Conservation (phyloP, 2,888 invertebrate species). For the Nebria salina region DNA sequence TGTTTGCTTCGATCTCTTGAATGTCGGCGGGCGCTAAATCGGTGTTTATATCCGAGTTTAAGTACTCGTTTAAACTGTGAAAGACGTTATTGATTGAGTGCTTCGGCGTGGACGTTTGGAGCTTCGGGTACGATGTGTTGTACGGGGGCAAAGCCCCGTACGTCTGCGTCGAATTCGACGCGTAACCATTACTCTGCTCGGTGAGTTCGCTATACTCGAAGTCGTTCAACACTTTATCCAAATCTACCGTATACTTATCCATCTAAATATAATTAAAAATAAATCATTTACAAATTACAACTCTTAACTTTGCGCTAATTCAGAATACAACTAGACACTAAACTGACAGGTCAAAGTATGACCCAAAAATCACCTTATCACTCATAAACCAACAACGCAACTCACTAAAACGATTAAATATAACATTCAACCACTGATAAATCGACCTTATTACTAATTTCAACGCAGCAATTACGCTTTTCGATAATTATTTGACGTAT, state of each 20-base stretch:
- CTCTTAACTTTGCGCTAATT: background rate
- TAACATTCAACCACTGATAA: background rate
- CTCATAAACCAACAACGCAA: background rate
- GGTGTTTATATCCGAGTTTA: conserved; percentile 62
- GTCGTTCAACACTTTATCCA: conserved; percentile 86
- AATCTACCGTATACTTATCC: conserved; percentile 71
- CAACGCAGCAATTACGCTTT: background rate
- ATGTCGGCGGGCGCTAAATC: conserved; percentile 31
- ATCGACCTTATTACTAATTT: background rate
- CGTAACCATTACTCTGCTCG: conserved; percentile 48
- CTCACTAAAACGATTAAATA: background rate
- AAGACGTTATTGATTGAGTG: conserved; percentile 71
- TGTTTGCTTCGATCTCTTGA: conserved; percentile 50
- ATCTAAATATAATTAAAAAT: conserved; percentile 53
- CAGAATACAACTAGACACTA: background rate
- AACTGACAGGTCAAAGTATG: background rate
- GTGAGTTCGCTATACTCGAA: conserved; percentile 78
- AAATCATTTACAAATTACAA: background rate
- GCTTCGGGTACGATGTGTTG: conserved; percentile 14
- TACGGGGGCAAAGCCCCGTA: background rate
- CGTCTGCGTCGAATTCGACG: conserved; percentile 34
- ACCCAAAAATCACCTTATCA: background rate
- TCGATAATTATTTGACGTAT: background rate
- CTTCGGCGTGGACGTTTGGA: conserved; percentile 51
- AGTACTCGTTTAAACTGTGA: conserved; percentile 71